These are phyloP conservation scores for Epinephelus coioides DNA, from an alignment of 2,797 vertebrate genomes.

Conservation along the genomic window DNA sequence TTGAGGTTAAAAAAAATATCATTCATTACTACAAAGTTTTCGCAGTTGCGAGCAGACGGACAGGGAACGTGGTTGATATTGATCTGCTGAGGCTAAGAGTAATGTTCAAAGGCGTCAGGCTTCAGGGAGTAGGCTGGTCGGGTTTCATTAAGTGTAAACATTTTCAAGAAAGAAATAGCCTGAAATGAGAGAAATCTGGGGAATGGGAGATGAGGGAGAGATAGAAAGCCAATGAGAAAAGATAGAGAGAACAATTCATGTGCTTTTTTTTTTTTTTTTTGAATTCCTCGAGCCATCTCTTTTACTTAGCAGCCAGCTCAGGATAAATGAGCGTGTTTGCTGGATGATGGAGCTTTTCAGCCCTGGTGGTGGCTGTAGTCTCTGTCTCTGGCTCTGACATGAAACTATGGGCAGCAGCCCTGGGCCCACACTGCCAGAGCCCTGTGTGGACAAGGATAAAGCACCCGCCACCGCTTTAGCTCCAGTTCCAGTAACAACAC, in stretches of 20 bases:
- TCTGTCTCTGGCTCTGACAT: slow-evolving; percentile 70
- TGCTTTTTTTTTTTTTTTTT: background rate
- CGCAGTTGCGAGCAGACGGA: slow-evolving; percentile 63
- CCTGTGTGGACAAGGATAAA: slow-evolving; percentile 66
- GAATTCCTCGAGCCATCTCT: slow-evolving; percentile 56
- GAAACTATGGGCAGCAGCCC: slow-evolving; percentile 65
- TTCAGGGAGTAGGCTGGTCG: slow-evolving; percentile 56
- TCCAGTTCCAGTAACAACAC: slow-evolving; percentile 64
- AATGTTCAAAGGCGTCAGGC: slow-evolving; percentile 71
- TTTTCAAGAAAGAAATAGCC: slow-evolving; percentile 61
- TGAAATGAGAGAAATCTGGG: slow-evolving; percentile 56
- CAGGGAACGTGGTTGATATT: slow-evolving; percentile 68
- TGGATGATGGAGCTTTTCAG: slow-evolving; percentile 67
- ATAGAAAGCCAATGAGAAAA: slow-evolving; percentile 45
- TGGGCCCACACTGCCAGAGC: slow-evolving; percentile 57
- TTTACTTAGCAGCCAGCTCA: slow-evolving; percentile 56
- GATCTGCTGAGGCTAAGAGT: slow-evolving; percentile 74
- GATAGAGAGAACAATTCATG: slow-evolving; percentile 47
- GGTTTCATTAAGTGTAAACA: slow-evolving; percentile 76
- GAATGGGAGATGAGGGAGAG: slow-evolving; percentile 43
- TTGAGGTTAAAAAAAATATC: slow-evolving; percentile 30
- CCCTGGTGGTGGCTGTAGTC: slow-evolving; percentile 51
- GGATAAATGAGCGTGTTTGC: slow-evolving; percentile 62
- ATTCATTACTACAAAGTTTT: slow-evolving; percentile 63
- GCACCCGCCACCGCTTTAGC: slow-evolving; percentile 46